These are phyloP conservation scores for Pantherophis guttatus DNA, from an alignment of 2,113 vertebrate species.

Conservation along the genomic window DNA sequence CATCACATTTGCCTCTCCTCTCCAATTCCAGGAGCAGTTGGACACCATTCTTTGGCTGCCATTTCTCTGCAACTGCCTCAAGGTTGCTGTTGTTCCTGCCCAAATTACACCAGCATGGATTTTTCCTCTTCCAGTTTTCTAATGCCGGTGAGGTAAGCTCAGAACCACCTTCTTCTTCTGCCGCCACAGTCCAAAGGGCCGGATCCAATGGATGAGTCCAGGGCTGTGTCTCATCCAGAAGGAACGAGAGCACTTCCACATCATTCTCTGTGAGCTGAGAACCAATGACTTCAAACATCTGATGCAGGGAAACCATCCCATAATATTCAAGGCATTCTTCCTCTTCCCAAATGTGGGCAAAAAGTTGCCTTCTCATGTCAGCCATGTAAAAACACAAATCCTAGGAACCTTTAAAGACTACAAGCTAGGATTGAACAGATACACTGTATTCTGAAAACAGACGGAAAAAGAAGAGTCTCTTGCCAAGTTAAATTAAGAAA, in stretches of 20 bases:
- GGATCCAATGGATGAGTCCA: conserved; percentile 73
- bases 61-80: conserved; percentile 38
- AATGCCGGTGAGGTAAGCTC: conserved; percentile 54
- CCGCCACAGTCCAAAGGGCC: conserved; percentile 66
- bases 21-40: conserved; percentile 84
- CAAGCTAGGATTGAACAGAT: not conserved
- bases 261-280: conserved; percentile 84
- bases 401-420: not conserved
- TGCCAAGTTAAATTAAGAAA: not conserved
- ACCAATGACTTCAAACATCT: conserved; percentile 84
- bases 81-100: not conserved
- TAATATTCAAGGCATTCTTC: conserved; percentile 84
- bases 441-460: conserved; percentile 35
- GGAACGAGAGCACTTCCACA: conserved; percentile 81
- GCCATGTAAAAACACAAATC: conserved; percentile 53
- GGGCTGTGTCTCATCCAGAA: conserved; percentile 79
- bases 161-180: conserved; percentile 40
- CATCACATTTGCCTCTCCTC: conserved; percentile 77
- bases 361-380: conserved; percentile 38
- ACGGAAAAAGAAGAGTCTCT: not conserved
- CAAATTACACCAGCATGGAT: conserved; percentile 21
- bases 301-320: conserved; percentile 85
- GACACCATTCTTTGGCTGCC: conserved; percentile 74
- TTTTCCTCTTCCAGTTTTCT: conserved; percentile 65
- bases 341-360: conserved; percentile 80